Conservation (phyloP, 2,113 vertebrate genomes). For the Erythrocercus mccallii region DNA sequence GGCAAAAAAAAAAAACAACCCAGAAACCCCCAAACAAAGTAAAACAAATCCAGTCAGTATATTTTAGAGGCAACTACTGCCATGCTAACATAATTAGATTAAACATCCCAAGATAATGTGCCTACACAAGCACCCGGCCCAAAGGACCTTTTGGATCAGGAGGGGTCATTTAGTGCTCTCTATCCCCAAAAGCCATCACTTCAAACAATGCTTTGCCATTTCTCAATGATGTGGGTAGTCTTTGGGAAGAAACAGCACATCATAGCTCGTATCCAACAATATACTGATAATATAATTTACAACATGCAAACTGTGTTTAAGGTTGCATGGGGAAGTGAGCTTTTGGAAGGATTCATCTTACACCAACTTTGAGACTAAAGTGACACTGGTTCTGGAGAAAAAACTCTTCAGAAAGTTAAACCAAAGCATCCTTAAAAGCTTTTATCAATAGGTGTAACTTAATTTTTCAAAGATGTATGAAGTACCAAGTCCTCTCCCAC, state of each 20-base stretch:
- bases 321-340: neutral
- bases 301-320: neutral
- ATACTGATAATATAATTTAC: neutral
- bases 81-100: neutral
- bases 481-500: neutral
- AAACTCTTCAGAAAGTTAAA: neutral
- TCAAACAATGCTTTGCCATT: neutral
- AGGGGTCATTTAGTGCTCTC: neutral
- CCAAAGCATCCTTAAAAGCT: neutral
- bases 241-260: neutral
- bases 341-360: neutral
- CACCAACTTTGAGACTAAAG: neutral
- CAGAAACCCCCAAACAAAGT: neutral
- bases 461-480: neutral
- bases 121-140: neutral
- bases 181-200: neutral
- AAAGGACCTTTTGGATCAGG: neutral
- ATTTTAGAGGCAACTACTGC: neutral
- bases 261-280: neutral
- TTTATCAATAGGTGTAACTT: neutral
- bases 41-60: neutral
- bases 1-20: rapidly evolving
- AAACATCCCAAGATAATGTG: neutral
- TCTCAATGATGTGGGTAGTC: neutral
- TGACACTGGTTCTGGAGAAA: neutral